These are phyloP conservation scores for Solenodon paradoxus DNA, from an alignment of 2,113 vertebrate genomes.

Conservation along the genomic window DNA sequence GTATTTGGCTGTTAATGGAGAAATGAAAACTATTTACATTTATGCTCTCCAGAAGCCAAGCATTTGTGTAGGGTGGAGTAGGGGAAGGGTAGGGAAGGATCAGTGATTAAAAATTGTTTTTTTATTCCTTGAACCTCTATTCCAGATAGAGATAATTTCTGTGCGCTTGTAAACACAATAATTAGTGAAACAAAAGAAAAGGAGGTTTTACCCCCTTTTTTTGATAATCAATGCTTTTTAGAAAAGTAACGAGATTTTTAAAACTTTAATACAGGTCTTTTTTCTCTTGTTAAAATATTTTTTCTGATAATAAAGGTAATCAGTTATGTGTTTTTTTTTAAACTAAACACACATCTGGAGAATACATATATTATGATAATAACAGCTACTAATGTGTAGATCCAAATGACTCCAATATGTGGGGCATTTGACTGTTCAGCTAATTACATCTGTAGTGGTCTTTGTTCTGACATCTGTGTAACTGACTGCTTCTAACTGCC, in stretches of 20 bases:
- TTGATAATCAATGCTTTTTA: background rate
- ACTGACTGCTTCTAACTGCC: background rate
- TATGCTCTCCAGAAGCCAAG: background rate
- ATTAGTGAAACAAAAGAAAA: conserved; percentile 12
- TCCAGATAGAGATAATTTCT: conserved; percentile 5
- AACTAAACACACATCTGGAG: background rate
- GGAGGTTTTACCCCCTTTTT: background rate
- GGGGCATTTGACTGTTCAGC: background rate
- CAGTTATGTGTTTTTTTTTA: background rate
- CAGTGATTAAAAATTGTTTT: background rate
- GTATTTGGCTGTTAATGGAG: background rate
- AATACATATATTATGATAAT: background rate
- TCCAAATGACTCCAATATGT: background rate
- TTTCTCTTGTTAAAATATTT: background rate
- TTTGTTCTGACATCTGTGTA: background rate
- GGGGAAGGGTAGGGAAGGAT: background rate
- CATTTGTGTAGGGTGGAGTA: background rate
- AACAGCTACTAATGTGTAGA: background rate
- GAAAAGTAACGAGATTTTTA: background rate
- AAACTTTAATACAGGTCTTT: background rate
- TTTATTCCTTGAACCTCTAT: background rate
- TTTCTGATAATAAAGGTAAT: conserved; percentile 38
- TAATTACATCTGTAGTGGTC: background rate
- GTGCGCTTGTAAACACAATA: background rate
- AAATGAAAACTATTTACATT: background rate